phyloP scores from a whole-genome alignment of 2,888 invertebrate genomes.

The Campoletis raptor region DNA sequence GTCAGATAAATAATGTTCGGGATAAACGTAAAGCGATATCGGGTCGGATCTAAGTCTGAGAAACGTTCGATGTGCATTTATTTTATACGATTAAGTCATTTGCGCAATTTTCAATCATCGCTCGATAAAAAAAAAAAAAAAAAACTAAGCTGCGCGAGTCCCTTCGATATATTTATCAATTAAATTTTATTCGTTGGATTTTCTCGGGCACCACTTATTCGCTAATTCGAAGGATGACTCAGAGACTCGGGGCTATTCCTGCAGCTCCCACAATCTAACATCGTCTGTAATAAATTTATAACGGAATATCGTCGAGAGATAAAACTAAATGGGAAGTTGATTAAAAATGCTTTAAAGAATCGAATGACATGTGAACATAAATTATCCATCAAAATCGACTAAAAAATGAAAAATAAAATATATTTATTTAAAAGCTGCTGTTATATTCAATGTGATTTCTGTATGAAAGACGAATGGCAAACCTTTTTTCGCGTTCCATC shows the following conservation, averaged over 20 bases:
- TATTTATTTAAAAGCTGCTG: neutral
- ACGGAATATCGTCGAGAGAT: neutral
- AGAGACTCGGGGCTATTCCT: conserved; percentile 49
- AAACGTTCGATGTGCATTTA: neutral
- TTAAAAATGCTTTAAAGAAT: neutral
- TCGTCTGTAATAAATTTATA: conserved; percentile 7
- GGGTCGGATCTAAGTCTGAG: neutral
- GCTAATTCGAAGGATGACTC: conserved; percentile 70
- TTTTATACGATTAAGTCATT: neutral
- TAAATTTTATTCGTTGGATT: conserved; percentile 58
- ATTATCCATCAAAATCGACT: neutral
- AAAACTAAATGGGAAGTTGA: neutral
- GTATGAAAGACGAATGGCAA: conserved; percentile 7
- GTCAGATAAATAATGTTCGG: neutral
- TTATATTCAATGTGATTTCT: neutral
- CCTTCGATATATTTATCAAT: conserved; percentile 58
- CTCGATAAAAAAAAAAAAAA: conserved; percentile 19
- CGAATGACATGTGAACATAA: neutral
- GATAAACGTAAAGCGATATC: neutral
- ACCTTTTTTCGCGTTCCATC: conserved; percentile 38
- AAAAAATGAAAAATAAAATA: neutral
- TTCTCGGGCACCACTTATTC: conserved; percentile 35
- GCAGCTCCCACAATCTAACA: conserved; percentile 12
- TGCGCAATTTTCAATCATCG: neutral
- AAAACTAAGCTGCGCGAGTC: neutral